Evolutionary conservation across 2,797 vertebrate species (phyloP).

Genomic region (Yasuhikotakia modesta): DNA sequence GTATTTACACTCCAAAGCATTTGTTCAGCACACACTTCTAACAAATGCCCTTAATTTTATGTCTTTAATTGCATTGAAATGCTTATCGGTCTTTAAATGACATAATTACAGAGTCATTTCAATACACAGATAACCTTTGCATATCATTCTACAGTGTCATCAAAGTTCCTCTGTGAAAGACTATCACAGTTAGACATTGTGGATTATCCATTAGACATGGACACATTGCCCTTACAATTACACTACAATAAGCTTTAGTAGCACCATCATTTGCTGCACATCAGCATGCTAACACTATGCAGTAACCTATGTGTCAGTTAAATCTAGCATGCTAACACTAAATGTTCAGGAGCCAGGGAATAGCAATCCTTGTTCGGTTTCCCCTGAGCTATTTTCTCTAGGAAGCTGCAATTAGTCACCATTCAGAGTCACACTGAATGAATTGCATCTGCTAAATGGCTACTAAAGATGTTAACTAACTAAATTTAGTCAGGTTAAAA

Average conservation of each 20-base stretch:
- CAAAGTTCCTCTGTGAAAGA: neutral
- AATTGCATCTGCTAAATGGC: no score
- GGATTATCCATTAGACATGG: neutral
- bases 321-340: no score
- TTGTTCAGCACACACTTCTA: neutral
- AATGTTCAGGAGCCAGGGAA: neutral
- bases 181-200: neutral
- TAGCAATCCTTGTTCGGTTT: neutral
- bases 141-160: neutral
- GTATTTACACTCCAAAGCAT: no score
- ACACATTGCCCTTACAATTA: neutral
- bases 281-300: no score
- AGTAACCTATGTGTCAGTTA: neutral
- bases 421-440: no score
- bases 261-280: neutral
- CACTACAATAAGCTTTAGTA: constrained; percentile 15
- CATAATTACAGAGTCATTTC: neutral
- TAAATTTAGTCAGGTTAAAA: no score
- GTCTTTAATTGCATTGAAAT: neutral
- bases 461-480: no score
- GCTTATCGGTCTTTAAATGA: neutral
- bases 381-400: neutral
- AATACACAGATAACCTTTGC: constrained; percentile 16
- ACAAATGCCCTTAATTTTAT: no score
- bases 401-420: no score